These are phyloP conservation scores for Sylvilagus floridanus DNA, from an alignment of 2,797 vertebrate genomes.

Conservation along the genomic window DNA sequence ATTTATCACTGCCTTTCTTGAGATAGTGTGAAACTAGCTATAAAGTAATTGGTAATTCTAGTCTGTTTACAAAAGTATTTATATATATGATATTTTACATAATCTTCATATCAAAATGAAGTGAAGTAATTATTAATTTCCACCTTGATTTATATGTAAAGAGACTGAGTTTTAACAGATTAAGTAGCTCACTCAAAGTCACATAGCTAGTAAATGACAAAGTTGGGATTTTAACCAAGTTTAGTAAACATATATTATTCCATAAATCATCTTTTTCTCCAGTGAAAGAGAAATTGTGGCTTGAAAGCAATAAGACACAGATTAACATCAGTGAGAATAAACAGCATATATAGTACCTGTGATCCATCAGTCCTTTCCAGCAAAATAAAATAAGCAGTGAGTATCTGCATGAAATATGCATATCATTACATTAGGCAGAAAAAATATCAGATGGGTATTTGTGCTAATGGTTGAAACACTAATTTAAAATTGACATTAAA, in stretches of 20 bases:
- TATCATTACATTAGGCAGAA: background rate
- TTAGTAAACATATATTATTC: background rate
- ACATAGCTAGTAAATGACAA: background rate
- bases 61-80: constrained; percentile 25
- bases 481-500: too few relatives aligned
- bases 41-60: background rate
- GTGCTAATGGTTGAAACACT: too few relatives aligned
- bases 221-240: background rate
- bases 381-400: background rate
- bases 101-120: constrained; percentile 2
- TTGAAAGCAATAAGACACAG: constrained; percentile 56
- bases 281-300: background rate
- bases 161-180: background rate
- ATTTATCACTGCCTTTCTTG: background rate
- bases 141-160: background rate
- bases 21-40: constrained; percentile 18
- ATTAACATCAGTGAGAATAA: background rate
- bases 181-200: constrained; percentile 3
- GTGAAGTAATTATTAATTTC: background rate
- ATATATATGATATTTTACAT: background rate
- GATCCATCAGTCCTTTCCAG: background rate
- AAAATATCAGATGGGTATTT: too few relatives aligned
- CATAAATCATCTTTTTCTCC: background rate
- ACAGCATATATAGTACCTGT: background rate
- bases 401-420: constrained; percentile 59